Evolutionary conservation across 2,113 vertebrate genomes (phyloP), one percentile per base, ranked within the genome.

Genomic region (Aix galericulata): DNA sequence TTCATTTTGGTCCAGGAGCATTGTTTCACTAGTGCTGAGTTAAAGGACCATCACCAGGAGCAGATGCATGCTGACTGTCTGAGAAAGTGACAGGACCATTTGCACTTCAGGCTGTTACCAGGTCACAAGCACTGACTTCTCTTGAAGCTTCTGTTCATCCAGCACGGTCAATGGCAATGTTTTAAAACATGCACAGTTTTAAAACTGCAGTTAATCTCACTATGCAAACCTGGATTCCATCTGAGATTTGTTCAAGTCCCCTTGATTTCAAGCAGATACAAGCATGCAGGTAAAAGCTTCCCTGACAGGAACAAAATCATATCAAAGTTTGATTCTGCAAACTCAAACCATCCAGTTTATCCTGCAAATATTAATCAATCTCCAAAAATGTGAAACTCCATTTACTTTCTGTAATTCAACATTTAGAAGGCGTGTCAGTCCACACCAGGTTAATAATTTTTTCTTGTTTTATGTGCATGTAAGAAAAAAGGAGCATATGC

Each of bases 81-180:
- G 48, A 0, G 6, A 10, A 44, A 2, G 13, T 2, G 42, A 8
- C 25, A 17, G 36, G 25, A 50, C 3, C 15, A 8, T 4, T 29
- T 14, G 25, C 44, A 32, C 10, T 2, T 1, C 3, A 22, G n/a
- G 29, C 48, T 36, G 36, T 3, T 25, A 42, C 8, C 4, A 26
- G 27, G 18, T 2, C 26, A 3, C 1, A 2, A 44, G 8, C 31
- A 4, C 8, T 0, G 7, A 10, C 22, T 13, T 14, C 2, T 6
- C 34, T 4, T 9, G 18, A 46, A 34, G 64, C 2, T 22, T 26
- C 25, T 56, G 75, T 7, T 52, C 27, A 13, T 38, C 42, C 4
- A n/a, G 15, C 16, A 42, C 58, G 13, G 14, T 9, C 52, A 64
- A 20, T 1, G 0, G 22, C 36, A 86, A 6, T 3, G 10, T 6